A percentile compares a stretch with the other conserved stretches of the same genome.
phyloP scores from a whole-genome alignment of 2,113 vertebrate species.

The Corythoichthys haematopterus region DNA sequence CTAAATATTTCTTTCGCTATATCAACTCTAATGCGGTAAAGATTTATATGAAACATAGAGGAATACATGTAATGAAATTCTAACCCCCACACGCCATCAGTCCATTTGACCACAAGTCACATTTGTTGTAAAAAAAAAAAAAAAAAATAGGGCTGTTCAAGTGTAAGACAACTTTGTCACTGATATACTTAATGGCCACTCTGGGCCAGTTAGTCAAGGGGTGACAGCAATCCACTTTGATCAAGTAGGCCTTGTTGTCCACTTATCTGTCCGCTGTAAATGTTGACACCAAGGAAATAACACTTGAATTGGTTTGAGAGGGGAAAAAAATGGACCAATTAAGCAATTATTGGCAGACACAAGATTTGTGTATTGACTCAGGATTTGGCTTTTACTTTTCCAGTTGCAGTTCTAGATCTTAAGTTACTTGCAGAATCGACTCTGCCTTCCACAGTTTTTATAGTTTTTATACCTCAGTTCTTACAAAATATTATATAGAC shows the following conservation, averaged over 20 bases:
- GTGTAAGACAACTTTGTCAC: not conserved
- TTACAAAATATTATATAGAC: not conserved
- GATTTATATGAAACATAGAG: slow-evolving; percentile 38
- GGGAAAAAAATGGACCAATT: no score
- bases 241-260: not conserved
- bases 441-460: no score
- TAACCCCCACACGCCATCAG: slow-evolving; percentile 24
- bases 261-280: not conserved
- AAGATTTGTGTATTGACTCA: not conserved
- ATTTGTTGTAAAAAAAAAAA: not conserved
- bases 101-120: slow-evolving; percentile 11
- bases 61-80: slow-evolving; percentile 27
- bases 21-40: slow-evolving; percentile 39
- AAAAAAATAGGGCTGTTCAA: not conserved
- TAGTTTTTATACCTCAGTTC: no score
- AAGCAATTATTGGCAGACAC: not conserved
- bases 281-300: not conserved
- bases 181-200: slow-evolving; percentile 5
- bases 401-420: not conserved
- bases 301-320: not conserved
- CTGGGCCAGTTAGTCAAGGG: not conserved
- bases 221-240: not conserved
- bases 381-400: not conserved
- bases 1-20: no score
- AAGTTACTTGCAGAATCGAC: not conserved